Conservation (phyloP, 2,888 invertebrate species). For the Coelinius sp. region DNA sequence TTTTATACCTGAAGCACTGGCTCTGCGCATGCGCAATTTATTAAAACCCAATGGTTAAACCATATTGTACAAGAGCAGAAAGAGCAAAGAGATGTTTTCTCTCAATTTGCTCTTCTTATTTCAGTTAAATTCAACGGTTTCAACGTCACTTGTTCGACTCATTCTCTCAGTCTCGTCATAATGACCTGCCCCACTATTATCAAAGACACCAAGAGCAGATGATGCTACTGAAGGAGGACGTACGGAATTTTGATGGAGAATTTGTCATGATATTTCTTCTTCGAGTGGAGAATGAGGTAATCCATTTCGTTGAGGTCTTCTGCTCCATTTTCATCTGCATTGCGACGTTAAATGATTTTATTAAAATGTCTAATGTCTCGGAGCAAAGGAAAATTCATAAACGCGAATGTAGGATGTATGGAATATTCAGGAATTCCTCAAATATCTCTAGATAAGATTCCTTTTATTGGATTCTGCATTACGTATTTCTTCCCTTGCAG, state of each 20-base stretch:
- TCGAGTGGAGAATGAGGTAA: neutral
- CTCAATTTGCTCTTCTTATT: neutral
- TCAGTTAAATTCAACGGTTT: slow-evolving; percentile 2
- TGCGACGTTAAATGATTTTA: neutral
- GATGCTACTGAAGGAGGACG: neutral
- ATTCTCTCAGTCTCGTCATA: neutral
- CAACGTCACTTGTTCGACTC: neutral
- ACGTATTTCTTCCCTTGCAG: no score
- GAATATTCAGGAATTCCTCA: no score
- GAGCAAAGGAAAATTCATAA: neutral
- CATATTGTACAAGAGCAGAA: neutral
- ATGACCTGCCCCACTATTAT: neutral
- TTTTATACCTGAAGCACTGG: slow-evolving; percentile 26
- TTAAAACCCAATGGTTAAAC: slow-evolving; percentile 12
- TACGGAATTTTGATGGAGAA: slow-evolving; percentile 2
- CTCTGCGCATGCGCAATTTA: slow-evolving; percentile 15
- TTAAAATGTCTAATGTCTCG: neutral
- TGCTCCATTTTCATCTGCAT: neutral
- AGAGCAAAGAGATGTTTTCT: neutral
- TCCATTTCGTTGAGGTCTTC: neutral
- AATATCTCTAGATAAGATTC: no score
- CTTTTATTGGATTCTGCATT: no score
- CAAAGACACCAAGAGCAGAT: neutral
- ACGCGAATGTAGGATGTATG: no score
- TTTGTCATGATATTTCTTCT: neutral